Percentiles rank a stretch among this genome's conserved stretches.
Evolutionary conservation across 2,797 vertebrate genomes (phyloP).

Genomic region (Bradypodion ventrale): DNA sequence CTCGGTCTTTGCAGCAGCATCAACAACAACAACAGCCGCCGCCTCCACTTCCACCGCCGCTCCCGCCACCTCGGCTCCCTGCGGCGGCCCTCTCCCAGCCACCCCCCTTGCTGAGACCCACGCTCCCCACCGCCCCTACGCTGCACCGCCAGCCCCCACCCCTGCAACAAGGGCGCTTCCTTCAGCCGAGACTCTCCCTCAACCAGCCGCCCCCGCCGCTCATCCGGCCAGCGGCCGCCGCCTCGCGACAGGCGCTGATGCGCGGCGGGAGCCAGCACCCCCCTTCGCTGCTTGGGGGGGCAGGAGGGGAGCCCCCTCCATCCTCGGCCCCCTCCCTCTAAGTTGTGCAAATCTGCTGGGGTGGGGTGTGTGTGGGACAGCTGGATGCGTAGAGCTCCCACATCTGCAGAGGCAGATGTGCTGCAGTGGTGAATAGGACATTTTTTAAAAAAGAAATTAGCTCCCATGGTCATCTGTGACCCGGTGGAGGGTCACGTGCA

Average conservation of each 20-base stretch:
- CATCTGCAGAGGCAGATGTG: neutral
- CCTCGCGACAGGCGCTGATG: slow-evolving; percentile 69
- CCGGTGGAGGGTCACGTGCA: neutral
- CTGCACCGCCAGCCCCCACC: slow-evolving; percentile 76
- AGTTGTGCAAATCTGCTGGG: neutral
- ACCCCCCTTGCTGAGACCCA: slow-evolving; percentile 78
- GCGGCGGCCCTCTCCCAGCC: slow-evolving; percentile 55
- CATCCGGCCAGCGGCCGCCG: slow-evolving; percentile 84
- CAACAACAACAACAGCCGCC: neutral
- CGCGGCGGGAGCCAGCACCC: slow-evolving; percentile 74
- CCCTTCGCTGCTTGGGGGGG: slow-evolving; percentile 81
- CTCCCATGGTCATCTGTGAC: neutral
- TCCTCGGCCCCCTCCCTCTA: slow-evolving; percentile 73
- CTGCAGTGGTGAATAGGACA: neutral
- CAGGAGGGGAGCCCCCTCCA: slow-evolving; percentile 80
- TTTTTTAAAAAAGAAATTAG: too few species aligned
- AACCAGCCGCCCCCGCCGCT: slow-evolving; percentile 90
- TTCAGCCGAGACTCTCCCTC: slow-evolving; percentile 84
- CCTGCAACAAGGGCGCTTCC: slow-evolving; percentile 83
- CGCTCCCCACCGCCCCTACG: slow-evolving; percentile 79
- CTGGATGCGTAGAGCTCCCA: too few species aligned
- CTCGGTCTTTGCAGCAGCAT: slow-evolving; percentile 51
- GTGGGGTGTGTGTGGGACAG: too few species aligned
- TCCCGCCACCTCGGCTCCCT: slow-evolving; percentile 64
- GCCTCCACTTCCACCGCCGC: slow-evolving; percentile 19